Evolutionary conservation across 2,888 invertebrate genomes (phyloP), one percentile per base, ranked within the genome.

Genomic region (Dynastes grantii): DNA sequence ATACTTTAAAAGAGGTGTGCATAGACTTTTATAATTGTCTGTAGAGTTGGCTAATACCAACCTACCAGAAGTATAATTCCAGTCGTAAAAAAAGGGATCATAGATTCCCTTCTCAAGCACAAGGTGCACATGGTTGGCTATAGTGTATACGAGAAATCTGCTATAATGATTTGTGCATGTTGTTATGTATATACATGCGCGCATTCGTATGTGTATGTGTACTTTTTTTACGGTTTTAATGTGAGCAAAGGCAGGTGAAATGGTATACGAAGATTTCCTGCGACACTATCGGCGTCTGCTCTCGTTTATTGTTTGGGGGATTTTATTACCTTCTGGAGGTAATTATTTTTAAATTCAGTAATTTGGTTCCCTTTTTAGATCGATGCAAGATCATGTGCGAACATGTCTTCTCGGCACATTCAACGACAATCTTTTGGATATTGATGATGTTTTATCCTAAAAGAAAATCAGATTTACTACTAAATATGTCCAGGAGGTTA

Each of bases 201-300:
- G 40, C 11, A 16, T 16, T 65, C n/a, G 27, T 53, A 51, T 51
- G 51, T 51, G 16, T 68, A 51, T 51, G 27, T 22, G 51, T 78
- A 80, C 81, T 76, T 81, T 83, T 83, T 83, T 83, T 82, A 83
- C 81, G 83, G 81, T 81, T 77, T 80, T 82, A 83, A 84, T 84
- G 78, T 81, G 82, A 79, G 77, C 80, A 82, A 83, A 80, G 81
- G 83, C 84, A 84, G 84, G 84, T 84, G 84, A 83, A 58, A 58
- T 61, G 73, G 51, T 68, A 68, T n/a, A 68, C 68, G 49, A 51
- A 68, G 29, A 51, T 22, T 68, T 51, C 16, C 40, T 68, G 29
- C 11, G 32, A 27, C 29, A 51, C 29, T 13, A 51, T 9, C n/a
- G 55, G 49, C 40, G 51, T 68, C 68, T n/a, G 68, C 51, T 27